Percentiles rank a stretch among this genome's conserved stretches.
Evolutionary conservation across 2,113 vertebrate genomes (phyloP).

Genomic region (Potamarius usumacintae): DNA sequence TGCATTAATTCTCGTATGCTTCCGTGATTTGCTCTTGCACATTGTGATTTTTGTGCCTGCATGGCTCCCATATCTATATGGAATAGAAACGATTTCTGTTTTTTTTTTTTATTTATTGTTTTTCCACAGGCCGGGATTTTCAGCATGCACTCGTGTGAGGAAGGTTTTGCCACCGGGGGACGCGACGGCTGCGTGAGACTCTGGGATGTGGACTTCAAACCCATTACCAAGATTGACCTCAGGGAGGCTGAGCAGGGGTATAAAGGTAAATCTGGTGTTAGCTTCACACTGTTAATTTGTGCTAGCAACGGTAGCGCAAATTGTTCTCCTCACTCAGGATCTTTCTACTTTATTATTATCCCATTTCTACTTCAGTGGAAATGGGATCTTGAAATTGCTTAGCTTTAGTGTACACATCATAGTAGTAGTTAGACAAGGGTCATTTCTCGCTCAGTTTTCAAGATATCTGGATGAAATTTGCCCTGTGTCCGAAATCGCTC

Average conservation of each 20-base stretch:
- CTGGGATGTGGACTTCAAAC: slow-evolving; percentile 95
- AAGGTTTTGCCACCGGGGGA: slow-evolving; percentile 94
- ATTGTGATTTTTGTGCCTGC: neutral
- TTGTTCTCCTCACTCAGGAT: too few species aligned
- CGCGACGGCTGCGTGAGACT: slow-evolving; percentile 93
- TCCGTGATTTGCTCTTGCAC: neutral
- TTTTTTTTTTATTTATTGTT: neutral
- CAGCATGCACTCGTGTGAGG: slow-evolving; percentile 94
- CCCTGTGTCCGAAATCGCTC: too few species aligned
- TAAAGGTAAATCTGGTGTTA: slow-evolving; percentile 79
- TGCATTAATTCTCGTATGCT: neutral
- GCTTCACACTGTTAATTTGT: too few species aligned
- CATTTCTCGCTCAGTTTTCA: too few species aligned
- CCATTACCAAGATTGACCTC: slow-evolving; percentile 98
- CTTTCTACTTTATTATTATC: too few species aligned
- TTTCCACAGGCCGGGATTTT: slow-evolving; percentile 88
- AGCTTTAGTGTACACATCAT: too few species aligned
- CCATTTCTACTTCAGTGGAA: too few species aligned
- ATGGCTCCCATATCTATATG: neutral
- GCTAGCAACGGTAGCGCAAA: too few species aligned
- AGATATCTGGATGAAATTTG: too few species aligned
- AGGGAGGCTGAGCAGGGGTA: slow-evolving; percentile 94
- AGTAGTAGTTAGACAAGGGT: too few species aligned
- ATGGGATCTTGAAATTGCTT: too few species aligned
- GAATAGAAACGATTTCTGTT: neutral